phyloP scores from a whole-genome alignment of 2,113 vertebrate species.

The Cranoglanis bouderius region DNA sequence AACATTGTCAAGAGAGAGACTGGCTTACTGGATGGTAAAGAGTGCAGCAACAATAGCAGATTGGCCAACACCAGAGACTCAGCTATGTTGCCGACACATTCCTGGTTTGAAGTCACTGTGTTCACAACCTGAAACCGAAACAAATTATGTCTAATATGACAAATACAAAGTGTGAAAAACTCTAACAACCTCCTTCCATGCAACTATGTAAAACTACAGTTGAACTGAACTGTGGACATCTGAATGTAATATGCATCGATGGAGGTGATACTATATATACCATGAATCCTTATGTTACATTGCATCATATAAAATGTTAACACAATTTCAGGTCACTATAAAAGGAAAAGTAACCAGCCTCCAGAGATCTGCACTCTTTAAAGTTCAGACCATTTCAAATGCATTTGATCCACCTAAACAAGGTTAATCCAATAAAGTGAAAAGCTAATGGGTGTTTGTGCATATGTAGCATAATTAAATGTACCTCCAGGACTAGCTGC shows the following conservation, averaged over 20 bases:
- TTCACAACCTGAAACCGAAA: conserved; percentile 85
- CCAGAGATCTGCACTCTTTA: neutral
- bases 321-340: neutral
- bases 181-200: neutral
- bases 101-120: conserved; percentile 96
- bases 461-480: neutral
- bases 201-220: neutral
- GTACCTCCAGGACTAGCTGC: conserved; percentile 95
- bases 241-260: neutral
- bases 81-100: conserved; percentile 95
- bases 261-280: no score
- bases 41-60: conserved; percentile 91
- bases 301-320: neutral
- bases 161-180: neutral
- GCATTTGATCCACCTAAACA: neutral
- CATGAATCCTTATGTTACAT: neutral
- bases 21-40: conserved; percentile 91
- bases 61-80: conserved; percentile 93
- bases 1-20: no score
- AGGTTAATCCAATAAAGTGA: neutral
- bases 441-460: neutral
- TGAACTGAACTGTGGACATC: neutral
- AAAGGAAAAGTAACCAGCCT: neutral
- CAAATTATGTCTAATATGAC: neutral
- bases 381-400: neutral